Evolutionary conservation across 2,113 vertebrate genomes (phyloP), one percentile per base, ranked within the genome.

Genomic region (Camelus dromedarius): DNA sequence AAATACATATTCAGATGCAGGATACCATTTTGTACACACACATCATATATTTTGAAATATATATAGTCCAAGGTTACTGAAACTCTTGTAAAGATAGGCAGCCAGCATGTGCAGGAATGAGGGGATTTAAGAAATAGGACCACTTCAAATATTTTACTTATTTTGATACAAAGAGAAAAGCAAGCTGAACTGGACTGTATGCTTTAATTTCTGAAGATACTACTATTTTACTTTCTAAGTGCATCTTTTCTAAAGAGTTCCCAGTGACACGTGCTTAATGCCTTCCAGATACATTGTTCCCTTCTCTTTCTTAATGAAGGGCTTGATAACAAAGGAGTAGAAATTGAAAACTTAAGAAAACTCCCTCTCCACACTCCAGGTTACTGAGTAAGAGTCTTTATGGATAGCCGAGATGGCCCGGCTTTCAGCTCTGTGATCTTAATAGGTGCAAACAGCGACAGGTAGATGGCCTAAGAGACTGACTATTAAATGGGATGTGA

Each of bases 101-200:
- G 15, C 8, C 5, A 58, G 19, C 8, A 93, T 4, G 9, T 76
- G 35, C 9, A 32, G 66, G 4, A 67, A 48, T 91, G 42, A 91
- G 19, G 24, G 3, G 3, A 82, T 85, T 76, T 81, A 80, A 76
- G 69, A 70, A 95, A 48, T 67, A 10, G 91, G 38, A 73, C 13
- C 35, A 6, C 42, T 84, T 94, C 58, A 46, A 95, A 91, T 18
- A 89, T 48, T n/a, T 93, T 50, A 70, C 9, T 75, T 89, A 84
- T 80, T 76, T 5, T 87, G 9, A 20, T 84, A 28, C 54, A 14
- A 14, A 84, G 22, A 93, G 50, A 81, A 75, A 83, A 77, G 80
- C 24, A 70, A 64, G 48, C 84, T 70, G n/a, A 80, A 84, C 22
- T 28, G 76, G 19, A 62, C 30, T 66, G 10, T 60, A 80, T 38